Evolutionary conservation across 2,888 invertebrate genomes (phyloP), one percentile per base, ranked within the genome.

Genomic region (Apamea anceps): DNA sequence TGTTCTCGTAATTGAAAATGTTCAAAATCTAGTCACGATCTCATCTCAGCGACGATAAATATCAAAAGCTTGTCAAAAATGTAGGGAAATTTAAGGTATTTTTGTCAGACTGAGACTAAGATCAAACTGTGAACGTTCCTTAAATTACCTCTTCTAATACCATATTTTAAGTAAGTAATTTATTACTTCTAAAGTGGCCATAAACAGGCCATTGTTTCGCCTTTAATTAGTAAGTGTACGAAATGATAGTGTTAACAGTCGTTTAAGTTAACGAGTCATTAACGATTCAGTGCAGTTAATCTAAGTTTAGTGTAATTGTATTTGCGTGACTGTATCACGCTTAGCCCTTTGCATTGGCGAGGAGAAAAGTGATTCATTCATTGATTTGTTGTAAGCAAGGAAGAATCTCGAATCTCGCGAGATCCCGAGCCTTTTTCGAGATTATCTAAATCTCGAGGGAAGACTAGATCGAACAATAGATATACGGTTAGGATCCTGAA

Each of bases 261-360:
- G 68, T 81, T 83, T 82, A 86, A 80, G 72, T 80, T 89, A 88
- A 90, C 89, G 80, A 84, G 88, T 84, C 80, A 88, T 90, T 87
- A 89, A 83, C 70, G 79, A 82, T 88, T 84, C 81, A 76, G 85
- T 84, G 75, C 77, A 74, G 78, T 79, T 80, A 86, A 86, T 88
- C 81, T 88, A 85, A 75, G 73, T 77, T 75, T 85, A 75, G 67
- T 89, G 54, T 78, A 63, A 82, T 82, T 83, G 67, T 87, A 77
- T 83, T 66, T 75, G 75, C 83, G 81, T 86, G 88, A 84, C 88
- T 60, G 78, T 84, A 60, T 75, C 75, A 81, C 57, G 77, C 54
- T 73, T 72, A 54, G 77, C 85, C 81, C 84, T 89, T 90, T 75
- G 89, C 85, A 92, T 85, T 54, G 79, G 77, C 65, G 45, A 0